Evolutionary conservation across 2,797 vertebrate genomes (phyloP), one percentile per base, ranked within the genome.

Genomic region (Fistularia commersonii): DNA sequence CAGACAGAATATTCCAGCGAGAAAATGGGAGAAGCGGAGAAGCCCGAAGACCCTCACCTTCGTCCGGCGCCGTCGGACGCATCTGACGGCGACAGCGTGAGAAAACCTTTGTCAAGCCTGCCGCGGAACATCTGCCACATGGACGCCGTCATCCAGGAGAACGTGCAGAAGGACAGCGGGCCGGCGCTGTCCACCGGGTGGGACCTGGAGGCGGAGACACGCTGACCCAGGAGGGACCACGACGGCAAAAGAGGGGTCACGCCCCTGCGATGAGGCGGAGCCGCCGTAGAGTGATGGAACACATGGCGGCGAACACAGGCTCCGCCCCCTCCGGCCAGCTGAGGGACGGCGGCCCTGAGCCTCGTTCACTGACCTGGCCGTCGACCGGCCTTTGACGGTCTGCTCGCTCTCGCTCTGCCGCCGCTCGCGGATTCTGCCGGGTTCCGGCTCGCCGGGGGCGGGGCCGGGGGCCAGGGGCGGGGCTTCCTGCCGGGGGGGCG

Each of bases 91-190:
- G 92, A 93, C 38, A 93, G 23, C 0, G 32, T 67, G 45, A 93
- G 54, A 3, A 64, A 57, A 9, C 54, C 76, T 10, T 48, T 9
- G 23, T 91, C 87, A 62, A 92, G 51, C 6, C 41, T 81, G 40
- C 84, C 77, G 68, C 35, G 85, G 59, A 88, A 93, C 9, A 87
- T 41, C 40, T 45, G 68, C 72, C 91, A 84, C 88, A 91, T 89
- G 72, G 92, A 72, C 0, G 79, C 74, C 0, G 81, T 90, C 82
- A 94, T 80, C 91, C 91, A 95, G 53, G 81, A 57, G 55, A 88
- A 93, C 0, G 80, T 87, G 3, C 80, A 8, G 1, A 91, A 93
- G 32, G 89, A 91, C 45, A 94, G 56, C 32, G 93, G 85, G 0
- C 92, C 90, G 0, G 85, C 91, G 1, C 87, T 78, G 33, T 93